phyloP scores from a whole-genome alignment of 2,888 invertebrate species.

The Subacronicta megacephala region DNA sequence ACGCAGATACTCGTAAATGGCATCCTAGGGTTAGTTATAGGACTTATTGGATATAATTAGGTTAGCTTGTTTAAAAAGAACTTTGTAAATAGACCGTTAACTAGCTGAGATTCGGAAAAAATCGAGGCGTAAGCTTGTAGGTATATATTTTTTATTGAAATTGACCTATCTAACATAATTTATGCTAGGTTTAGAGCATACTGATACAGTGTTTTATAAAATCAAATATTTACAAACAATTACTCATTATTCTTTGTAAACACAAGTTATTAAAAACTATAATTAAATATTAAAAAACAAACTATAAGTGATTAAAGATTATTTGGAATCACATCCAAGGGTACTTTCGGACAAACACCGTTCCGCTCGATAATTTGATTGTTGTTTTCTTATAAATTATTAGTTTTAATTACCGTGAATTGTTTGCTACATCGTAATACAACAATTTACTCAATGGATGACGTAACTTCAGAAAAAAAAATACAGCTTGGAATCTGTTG shows the following conservation, averaged over 20 bases:
- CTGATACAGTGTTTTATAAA: too few species aligned
- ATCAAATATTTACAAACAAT: not conserved
- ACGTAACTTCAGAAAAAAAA: constrained; percentile 4
- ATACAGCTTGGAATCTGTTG: constrained; percentile 7
- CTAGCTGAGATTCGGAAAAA: too few species aligned
- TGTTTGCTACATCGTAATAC: constrained; percentile 12
- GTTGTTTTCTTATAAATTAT: constrained; percentile 21
- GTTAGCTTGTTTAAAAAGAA: too few species aligned
- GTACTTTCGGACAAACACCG: constrained; percentile 10
- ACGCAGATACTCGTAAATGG: too few species aligned
- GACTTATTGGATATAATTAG: too few species aligned
- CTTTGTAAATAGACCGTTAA: too few species aligned
- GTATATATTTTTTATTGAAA: too few species aligned
- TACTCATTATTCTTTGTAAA: not conserved
- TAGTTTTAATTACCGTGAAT: constrained; percentile 28
- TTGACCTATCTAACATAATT: too few species aligned
- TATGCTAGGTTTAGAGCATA: too few species aligned
- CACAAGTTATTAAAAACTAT: not conserved
- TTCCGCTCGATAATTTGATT: constrained; percentile 30
- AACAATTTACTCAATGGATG: constrained; percentile 1
- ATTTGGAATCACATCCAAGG: not conserved
- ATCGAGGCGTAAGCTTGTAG: too few species aligned
- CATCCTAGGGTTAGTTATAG: too few species aligned
- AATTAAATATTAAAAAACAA: not conserved
- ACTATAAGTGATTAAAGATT: not conserved